phyloP scores from a whole-genome alignment of 2,797 vertebrate species.

The Alosa sapidissima region DNA sequence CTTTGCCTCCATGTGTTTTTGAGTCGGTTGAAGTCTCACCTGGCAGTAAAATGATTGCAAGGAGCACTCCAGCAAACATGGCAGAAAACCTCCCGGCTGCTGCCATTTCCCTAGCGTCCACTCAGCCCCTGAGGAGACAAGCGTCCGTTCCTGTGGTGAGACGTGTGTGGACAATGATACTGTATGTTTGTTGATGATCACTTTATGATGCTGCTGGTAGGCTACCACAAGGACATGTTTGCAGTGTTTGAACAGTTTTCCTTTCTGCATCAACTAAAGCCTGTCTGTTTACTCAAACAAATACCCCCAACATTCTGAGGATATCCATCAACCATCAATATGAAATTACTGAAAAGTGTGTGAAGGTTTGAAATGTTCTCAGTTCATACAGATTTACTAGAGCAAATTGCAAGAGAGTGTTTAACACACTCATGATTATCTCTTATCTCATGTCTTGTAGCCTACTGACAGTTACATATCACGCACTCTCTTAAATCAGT shows the following conservation, averaged over 20 bases:
- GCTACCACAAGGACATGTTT: not conserved
- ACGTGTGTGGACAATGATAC: not conserved
- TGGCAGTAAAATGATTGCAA: slow-evolving; percentile 71
- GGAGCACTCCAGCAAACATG: slow-evolving; percentile 66
- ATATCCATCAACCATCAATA: not conserved
- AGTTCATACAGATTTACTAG: not conserved
- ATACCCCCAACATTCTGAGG: too few species aligned
- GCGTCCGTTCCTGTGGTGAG: not conserved
- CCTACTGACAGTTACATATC: not conserved
- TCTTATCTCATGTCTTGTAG: not conserved
- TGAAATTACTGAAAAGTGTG: not conserved
- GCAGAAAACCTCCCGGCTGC: slow-evolving; percentile 51
- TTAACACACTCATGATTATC: not conserved
- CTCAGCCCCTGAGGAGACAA: slow-evolving; percentile 54
- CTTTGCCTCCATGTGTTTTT: not conserved
- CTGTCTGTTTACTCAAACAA: not conserved
- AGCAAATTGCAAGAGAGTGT: not conserved
- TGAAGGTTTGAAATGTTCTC: not conserved
- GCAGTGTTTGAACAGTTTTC: not conserved
- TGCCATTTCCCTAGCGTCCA: slow-evolving; percentile 65
- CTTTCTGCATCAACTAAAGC: not conserved
- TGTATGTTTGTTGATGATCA: not conserved
- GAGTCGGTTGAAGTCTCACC: slow-evolving; percentile 62
- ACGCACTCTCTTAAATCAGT: not conserved
- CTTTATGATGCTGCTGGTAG: not conserved